Conservation (phyloP, 1,140 invertebrate species). For the Aphis gossypii region DNA sequence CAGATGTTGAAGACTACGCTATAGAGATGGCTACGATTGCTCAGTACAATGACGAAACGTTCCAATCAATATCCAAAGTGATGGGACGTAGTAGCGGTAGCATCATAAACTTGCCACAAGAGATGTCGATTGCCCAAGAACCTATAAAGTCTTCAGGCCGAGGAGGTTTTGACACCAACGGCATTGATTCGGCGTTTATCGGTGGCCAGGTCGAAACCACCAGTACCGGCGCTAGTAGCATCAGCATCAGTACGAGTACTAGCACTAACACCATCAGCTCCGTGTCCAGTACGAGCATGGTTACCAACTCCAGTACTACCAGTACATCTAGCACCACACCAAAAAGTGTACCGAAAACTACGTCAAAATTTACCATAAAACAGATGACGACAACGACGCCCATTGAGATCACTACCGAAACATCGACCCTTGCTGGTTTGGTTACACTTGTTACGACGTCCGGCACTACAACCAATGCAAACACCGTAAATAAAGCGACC, state of each 20-base stretch:
- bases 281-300: slow-evolving; percentile 61
- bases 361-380: slow-evolving; percentile 57
- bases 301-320: slow-evolving; percentile 66
- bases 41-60: slow-evolving; percentile 33
- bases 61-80: slow-evolving; percentile 39
- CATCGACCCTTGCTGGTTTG: neutral
- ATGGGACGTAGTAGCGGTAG: neutral
- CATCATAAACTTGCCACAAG: slow-evolving; percentile 39
- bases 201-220: slow-evolving; percentile 63
- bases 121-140: slow-evolving; percentile 51
- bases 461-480: slow-evolving; percentile 36
- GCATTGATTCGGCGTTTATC: slow-evolving; percentile 23
- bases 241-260: slow-evolving; percentile 69
- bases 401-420: slow-evolving; percentile 64
- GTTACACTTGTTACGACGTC: neutral
- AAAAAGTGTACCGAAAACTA: slow-evolving; percentile 60
- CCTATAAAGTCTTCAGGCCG: slow-evolving; percentile 41
- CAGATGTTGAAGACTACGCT: slow-evolving; percentile 40
- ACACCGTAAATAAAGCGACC: slow-evolving; percentile 60
- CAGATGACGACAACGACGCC: neutral
- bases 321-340: slow-evolving; percentile 67
- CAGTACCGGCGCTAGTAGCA: slow-evolving; percentile 64
- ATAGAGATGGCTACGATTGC: slow-evolving; percentile 44
- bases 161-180: slow-evolving; percentile 32
- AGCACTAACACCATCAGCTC: slow-evolving; percentile 64